Conservation (phyloP, 2,888 invertebrate species). For the Buathra laborator region DNA sequence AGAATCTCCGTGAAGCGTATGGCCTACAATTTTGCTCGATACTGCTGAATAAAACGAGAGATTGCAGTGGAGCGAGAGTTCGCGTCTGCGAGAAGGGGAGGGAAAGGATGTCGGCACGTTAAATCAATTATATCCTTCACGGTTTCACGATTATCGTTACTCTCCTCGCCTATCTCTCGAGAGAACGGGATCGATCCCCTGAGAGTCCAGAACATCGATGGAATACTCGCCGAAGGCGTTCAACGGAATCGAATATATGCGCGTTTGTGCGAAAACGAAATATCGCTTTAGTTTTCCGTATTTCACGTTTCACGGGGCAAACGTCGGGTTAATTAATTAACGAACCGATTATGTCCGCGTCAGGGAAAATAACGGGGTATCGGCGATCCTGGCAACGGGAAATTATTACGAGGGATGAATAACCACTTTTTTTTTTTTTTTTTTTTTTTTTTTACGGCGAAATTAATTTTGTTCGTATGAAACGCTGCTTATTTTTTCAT, state of each 20-base stretch:
- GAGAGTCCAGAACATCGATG: conserved; percentile 6
- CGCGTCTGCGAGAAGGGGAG: conserved; percentile 8
- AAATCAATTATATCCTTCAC: conserved; percentile 65
- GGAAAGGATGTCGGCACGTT: conserved; percentile 43
- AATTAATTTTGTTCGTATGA: too few species aligned
- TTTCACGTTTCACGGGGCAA: not conserved
- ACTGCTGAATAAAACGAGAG: conserved; percentile 33
- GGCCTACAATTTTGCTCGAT: conserved; percentile 44
- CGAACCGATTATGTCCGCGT: not conserved
- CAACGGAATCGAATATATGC: not conserved
- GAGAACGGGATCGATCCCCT: conserved; percentile 5
- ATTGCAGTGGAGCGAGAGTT: conserved; percentile 10
- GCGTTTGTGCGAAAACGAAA: conserved; percentile 11
- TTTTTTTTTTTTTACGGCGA: too few species aligned
- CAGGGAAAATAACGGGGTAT: not conserved
- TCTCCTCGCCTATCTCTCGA: not conserved
- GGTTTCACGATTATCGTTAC: conserved; percentile 61
- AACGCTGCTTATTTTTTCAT: too few species aligned
- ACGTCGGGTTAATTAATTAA: conserved; percentile 16
- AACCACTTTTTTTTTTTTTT: too few species aligned
- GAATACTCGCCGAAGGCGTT: not conserved
- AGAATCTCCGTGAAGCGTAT: conserved; percentile 49
- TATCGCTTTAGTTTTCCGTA: not conserved
- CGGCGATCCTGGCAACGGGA: too few species aligned
- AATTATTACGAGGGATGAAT: too few species aligned